Base-by-base conservation (phyloP, 2,888 invertebrate genomes). In the Pteria penguin region DNA sequence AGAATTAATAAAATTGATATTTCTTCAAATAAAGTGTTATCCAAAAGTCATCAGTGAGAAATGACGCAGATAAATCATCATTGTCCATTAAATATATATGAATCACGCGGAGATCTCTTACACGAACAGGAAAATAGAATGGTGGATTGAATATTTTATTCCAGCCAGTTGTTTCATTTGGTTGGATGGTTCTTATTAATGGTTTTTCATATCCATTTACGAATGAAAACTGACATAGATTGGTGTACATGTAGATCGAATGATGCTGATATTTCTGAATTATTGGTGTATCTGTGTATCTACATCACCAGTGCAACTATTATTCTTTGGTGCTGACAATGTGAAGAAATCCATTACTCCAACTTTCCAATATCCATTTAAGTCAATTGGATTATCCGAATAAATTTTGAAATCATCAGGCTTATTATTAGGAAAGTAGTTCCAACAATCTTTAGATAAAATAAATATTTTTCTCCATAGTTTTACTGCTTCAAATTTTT, bases 51-150 rank as follows among this genome's bases (percentile, higher is more conserved):
- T n/a, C n/a, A n/a, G n/a, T n/a, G n/a, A n/a, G n/a, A n/a, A n/a
- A n/a, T n/a, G n/a, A n/a, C n/a, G n/a, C n/a, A n/a, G n/a, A n/a
- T n/a, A n/a, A n/a, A n/a, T n/a, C n/a, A n/a, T n/a, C n/a, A n/a
- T n/a, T 33, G 36, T 69, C 60, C 27, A 8, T 26, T 69, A 60
- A 57, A 69, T 60, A 60, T 22, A 69, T 60, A 26, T 69, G 57
- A 24, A 69, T 32, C 18, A 45, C 58, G 27, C 36, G 45, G n/a
- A 69, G 18, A 8, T 69, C n/a, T 14, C 60, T 36, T 18, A 26
- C 27, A 4, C 26, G 58, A 22, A 69, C 11, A 5, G 31, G 24
- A n/a, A 69, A n/a, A 31, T 69, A 69, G 26, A 60, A 36, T 1
- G 57, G 31, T 18, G 45, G 33, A 36, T 60, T 24, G 14, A 18